A percentile compares a stretch with the other conserved stretches of the same genome.
These are phyloP conservation scores for Lampris megalopsis DNA, from an alignment of 2,113 vertebrate genomes.

Conservation along the genomic window DNA sequence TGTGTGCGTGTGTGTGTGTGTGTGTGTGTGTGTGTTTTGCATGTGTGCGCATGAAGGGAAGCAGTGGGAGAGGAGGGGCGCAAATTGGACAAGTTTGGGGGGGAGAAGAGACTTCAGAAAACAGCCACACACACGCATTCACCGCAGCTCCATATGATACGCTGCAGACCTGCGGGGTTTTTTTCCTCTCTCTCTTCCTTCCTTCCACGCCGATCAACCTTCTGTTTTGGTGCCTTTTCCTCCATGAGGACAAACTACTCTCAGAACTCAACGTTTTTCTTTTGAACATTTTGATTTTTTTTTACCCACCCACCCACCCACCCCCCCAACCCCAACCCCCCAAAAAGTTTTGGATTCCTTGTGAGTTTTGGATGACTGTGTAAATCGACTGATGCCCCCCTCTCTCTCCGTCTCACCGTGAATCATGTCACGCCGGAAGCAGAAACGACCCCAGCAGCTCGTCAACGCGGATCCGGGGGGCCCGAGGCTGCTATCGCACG, in stretches of 20 bases:
- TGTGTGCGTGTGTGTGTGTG: constrained; percentile 47
- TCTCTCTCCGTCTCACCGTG: constrained; percentile 75
- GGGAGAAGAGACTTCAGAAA: constrained; percentile 82
- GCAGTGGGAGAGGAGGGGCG: constrained; percentile 77
- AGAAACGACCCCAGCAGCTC: constrained; percentile 87
- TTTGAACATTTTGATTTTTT: background rate
- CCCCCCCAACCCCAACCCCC: too few species aligned
- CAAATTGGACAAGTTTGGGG: constrained; percentile 84
- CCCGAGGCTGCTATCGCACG: constrained; percentile 77
- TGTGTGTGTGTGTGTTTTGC: constrained; percentile 53
- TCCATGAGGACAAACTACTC: background rate
- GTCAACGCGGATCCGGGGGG: constrained; percentile 84
- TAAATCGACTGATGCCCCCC: constrained; percentile 74
- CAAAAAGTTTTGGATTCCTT: constrained; percentile 12
- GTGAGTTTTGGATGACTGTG: constrained; percentile 42
- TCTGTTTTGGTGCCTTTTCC: background rate
- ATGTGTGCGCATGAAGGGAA: constrained; percentile 75
- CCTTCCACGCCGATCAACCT: background rate
- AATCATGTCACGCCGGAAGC: constrained; percentile 89
- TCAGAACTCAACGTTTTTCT: background rate
- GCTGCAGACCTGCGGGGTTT: constrained; percentile 57
- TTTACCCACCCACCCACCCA: background rate
- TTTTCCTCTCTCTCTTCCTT: background rate
- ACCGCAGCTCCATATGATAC: constrained; percentile 71
- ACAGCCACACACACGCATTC: constrained; percentile 78